Percentiles rank a stretch among this genome's conserved stretches.
phyloP scores from a whole-genome alignment of 2,888 invertebrate genomes.

The Leucozona laternaria region DNA sequence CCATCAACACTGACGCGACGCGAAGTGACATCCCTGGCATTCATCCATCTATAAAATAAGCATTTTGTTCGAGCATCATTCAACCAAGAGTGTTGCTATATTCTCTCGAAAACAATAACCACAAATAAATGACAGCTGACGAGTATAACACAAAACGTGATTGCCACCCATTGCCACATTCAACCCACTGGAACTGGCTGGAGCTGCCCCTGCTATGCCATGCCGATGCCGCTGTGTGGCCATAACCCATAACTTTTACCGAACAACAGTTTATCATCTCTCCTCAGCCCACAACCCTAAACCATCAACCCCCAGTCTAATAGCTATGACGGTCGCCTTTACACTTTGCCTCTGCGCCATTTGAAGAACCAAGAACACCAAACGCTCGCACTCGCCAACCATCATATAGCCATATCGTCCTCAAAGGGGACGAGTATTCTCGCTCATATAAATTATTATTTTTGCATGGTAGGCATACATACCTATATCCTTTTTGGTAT shows the following conservation, averaged over 20 bases:
- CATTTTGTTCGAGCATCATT: conserved; percentile 20
- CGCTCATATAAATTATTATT: conserved; percentile 66
- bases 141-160: conserved; percentile 37
- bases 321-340: conserved; percentile 10
- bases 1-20: neutral
- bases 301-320: neutral
- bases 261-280: conserved; percentile 50
- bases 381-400: neutral
- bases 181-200: neutral
- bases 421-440: neutral
- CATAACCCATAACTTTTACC: conserved; percentile 26
- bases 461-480: conserved; percentile 53
- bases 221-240: neutral
- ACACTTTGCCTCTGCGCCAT: conserved; percentile 11
- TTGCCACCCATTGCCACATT: conserved; percentile 36
- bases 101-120: conserved; percentile 33
- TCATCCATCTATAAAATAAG: conserved; percentile 10
- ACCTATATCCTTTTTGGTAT: conserved; percentile 45
- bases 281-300: neutral
- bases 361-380: neutral
- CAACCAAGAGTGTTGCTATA: conserved; percentile 8
- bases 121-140: conserved; percentile 44
- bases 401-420: neutral
- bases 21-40: neutral
- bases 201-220: neutral